Evolutionary conservation across 1,140 invertebrate genomes (phyloP).

Genomic region (Drosophila carrolli): DNA sequence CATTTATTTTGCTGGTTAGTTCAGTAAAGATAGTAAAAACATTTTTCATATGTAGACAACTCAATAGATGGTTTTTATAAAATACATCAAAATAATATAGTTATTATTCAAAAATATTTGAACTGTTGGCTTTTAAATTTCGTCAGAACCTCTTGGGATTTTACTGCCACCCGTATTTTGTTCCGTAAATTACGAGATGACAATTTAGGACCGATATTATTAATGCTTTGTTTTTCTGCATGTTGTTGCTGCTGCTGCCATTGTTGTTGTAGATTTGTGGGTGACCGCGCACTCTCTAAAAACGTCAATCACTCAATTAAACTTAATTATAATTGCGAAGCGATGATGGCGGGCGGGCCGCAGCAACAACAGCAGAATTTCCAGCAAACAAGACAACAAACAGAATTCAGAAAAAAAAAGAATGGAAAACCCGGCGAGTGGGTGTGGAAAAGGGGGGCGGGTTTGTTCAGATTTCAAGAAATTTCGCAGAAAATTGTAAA

Average conservation of each 20-base stretch:
- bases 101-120: too few relatives aligned
- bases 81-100: too few relatives aligned
- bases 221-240: neutral
- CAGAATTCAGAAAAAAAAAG: slow-evolving; percentile 1
- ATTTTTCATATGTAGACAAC: too few relatives aligned
- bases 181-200: too few relatives aligned
- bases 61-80: too few relatives aligned
- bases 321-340: slow-evolving; percentile 83
- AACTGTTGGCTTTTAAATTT: too few relatives aligned
- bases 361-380: slow-evolving; percentile 26
- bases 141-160: too few relatives aligned
- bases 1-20: too few relatives aligned
- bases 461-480: slow-evolving; percentile 76
- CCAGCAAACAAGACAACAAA: slow-evolving; percentile 36
- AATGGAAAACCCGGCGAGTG: slow-evolving; percentile 18
- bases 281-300: slow-evolving; percentile 81
- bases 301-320: slow-evolving; percentile 83
- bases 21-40: too few relatives aligned
- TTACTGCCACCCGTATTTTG: too few relatives aligned
- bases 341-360: slow-evolving; percentile 76
- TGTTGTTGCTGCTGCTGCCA: slow-evolving; percentile 17
- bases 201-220: neutral
- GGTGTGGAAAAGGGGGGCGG: slow-evolving; percentile 30
- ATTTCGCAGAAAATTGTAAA: slow-evolving; percentile 82
- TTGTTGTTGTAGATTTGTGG: slow-evolving; percentile 75